These are phyloP conservation scores for Metellina segmentata DNA, from an alignment of 2,888 invertebrate species.

Conservation along the genomic window DNA sequence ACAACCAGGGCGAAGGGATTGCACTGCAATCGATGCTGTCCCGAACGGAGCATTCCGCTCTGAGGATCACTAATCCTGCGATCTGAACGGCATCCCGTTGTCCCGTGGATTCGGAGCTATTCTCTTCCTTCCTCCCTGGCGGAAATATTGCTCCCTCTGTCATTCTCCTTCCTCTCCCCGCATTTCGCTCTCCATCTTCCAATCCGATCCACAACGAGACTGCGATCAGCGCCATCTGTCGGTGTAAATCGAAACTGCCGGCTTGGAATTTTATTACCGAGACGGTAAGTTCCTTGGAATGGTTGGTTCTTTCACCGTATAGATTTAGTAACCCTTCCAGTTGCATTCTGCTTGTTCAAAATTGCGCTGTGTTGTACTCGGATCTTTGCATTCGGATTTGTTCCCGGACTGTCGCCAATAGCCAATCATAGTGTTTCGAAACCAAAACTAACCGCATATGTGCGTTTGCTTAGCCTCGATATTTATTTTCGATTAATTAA, in stretches of 20 bases:
- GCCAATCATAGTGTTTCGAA: too few relatives aligned
- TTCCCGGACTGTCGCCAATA: too few relatives aligned
- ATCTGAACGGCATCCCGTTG: slow-evolving; percentile 3
- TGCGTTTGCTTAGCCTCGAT: too few relatives aligned
- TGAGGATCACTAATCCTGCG: neutral
- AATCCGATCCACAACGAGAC: neutral
- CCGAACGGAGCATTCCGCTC: neutral
- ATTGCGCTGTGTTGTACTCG: too few relatives aligned
- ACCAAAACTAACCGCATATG: too few relatives aligned
- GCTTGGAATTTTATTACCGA: neutral
- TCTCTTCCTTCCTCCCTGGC: neutral
- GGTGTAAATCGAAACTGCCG: neutral
- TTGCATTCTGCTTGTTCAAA: too few relatives aligned
- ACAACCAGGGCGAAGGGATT: neutral
- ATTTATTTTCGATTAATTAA: too few relatives aligned
- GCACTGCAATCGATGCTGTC: neutral
- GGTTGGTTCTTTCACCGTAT: too few relatives aligned
- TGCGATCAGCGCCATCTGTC: slow-evolving; percentile 62
- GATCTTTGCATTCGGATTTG: too few relatives aligned
- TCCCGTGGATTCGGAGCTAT: neutral
- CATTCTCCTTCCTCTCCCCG: neutral
- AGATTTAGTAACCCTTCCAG: too few relatives aligned
- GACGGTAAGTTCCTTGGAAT: neutral
- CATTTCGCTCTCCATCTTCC: slow-evolving; percentile 36
- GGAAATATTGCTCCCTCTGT: slow-evolving; percentile 11